Conservation (phyloP, 2,113 vertebrate species). For the Paedocypris sp. region DNA sequence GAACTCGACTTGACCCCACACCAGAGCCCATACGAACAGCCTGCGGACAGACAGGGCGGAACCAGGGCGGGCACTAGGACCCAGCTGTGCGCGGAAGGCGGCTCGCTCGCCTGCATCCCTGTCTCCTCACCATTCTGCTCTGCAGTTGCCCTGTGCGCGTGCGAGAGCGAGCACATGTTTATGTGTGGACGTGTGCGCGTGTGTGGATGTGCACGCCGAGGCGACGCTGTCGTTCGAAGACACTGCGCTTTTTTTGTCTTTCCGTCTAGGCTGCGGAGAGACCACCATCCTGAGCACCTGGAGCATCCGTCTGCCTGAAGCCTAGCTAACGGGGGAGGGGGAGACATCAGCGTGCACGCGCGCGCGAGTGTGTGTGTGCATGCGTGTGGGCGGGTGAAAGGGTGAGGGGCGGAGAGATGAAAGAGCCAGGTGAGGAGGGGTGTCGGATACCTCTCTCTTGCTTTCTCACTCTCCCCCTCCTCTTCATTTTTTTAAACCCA, state of each 20-base stretch:
- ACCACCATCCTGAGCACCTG: conserved; percentile 39
- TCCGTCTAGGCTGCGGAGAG: conserved; percentile 1
- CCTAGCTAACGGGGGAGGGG: conserved; percentile 31
- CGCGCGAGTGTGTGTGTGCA: conserved; percentile 20
- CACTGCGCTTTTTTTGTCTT: conserved; percentile 6
- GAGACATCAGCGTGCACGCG: conserved; percentile 25
- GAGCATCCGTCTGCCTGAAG: conserved; percentile 32
- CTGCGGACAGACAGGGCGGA: not conserved
- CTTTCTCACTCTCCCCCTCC: conserved; percentile 18
- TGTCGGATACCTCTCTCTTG: conserved; percentile 40
- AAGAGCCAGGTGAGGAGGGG: conserved; percentile 63
- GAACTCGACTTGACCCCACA: not conserved
- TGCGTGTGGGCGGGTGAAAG: conserved; percentile 31
- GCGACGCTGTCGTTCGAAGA: conserved; percentile 36
- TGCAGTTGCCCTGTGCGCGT: conserved; percentile 51
- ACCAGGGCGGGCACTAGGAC: conserved; percentile 56
- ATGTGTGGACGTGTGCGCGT: conserved; percentile 14
- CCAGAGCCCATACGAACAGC: not conserved
- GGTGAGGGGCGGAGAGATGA: conserved; percentile 45
- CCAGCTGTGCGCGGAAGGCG: conserved; percentile 42
- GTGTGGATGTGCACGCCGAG: conserved; percentile 17
- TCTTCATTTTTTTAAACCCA: conserved; percentile 3
- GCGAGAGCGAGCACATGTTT: conserved; percentile 7
- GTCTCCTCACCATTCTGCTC: conserved; percentile 47
- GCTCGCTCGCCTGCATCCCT: conserved; percentile 47